Conservation (phyloP, 1,140 invertebrate genomes). For the Anoplophora glabripennis region DNA sequence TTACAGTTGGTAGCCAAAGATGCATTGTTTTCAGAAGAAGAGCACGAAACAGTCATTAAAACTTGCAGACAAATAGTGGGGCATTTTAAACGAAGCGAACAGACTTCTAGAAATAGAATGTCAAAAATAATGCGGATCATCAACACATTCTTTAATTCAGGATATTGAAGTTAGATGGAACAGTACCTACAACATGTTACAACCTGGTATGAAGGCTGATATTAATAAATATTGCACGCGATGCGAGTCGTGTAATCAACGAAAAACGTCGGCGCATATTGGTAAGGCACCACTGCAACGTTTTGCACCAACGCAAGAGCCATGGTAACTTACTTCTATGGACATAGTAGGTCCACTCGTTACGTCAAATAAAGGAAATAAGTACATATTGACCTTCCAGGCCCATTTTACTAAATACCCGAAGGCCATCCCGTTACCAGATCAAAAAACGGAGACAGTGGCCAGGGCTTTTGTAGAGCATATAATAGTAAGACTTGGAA, state of each 20-base stretch:
- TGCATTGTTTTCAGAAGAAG: constrained; percentile 33
- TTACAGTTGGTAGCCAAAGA: constrained; percentile 33
- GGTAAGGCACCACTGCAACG: constrained; percentile 2
- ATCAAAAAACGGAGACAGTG: constrained; percentile 24
- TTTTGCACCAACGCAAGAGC: background rate
- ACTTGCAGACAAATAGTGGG: constrained; percentile 37
- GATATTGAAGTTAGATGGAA: constrained; percentile 41
- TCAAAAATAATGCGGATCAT: constrained; percentile 35
- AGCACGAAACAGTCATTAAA: constrained; percentile 26
- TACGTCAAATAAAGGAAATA: constrained; percentile 7
- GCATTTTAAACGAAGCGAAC: constrained; percentile 38
- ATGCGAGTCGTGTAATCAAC: constrained; percentile 9
- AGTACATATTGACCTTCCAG: constrained; percentile 8
- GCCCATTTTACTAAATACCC: constrained; percentile 22
- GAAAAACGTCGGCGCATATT: background rate
- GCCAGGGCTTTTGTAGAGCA: constrained; percentile 23
- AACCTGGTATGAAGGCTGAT: background rate
- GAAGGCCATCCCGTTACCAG: constrained; percentile 23
- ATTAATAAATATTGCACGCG: constrained; percentile 12
- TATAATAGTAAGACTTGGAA: constrained; percentile 26
- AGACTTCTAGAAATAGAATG: constrained; percentile 32
- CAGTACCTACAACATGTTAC: no score
- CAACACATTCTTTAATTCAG: constrained; percentile 35
- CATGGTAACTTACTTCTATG: constrained; percentile 2
- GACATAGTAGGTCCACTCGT: constrained; percentile 9